Conservation (phyloP, 37 sponge, comb jelly and placozoan species). For the Haliclona indistincta region DNA sequence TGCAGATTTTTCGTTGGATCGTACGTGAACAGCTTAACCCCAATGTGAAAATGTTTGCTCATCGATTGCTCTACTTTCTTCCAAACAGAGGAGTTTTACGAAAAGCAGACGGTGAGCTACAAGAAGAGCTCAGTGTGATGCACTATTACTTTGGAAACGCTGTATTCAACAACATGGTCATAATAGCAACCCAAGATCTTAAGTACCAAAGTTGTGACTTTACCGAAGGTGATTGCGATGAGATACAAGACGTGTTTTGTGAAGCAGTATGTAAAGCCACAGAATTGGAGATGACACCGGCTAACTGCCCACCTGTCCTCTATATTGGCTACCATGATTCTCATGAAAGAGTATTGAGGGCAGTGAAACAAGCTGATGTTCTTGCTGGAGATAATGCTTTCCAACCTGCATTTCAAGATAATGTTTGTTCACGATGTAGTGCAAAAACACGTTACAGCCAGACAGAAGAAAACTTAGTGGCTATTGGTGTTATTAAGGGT, state of each 20-base stretch:
- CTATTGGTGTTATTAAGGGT: background rate
- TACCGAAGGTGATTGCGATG: background rate
- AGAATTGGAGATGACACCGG: too few species aligned
- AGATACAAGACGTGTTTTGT: too few species aligned
- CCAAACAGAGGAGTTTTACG: background rate
- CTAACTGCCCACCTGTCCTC: too few species aligned
- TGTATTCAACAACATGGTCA: constrained; percentile 2
- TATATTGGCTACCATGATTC: too few species aligned
- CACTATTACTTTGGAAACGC: constrained; percentile 2
- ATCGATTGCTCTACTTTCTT: background rate
- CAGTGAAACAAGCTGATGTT: too few species aligned
- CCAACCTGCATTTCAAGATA: too few species aligned
- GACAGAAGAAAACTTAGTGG: too few species aligned
- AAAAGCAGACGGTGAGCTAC: background rate
- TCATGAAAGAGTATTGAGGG: too few species aligned
- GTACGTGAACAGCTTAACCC: background rate
- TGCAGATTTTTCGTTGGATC: constrained; percentile 10
- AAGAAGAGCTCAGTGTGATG: constrained; percentile 6
- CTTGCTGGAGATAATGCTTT: too few species aligned
- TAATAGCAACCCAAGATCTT: background rate
- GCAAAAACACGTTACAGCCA: too few species aligned
- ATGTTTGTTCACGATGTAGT: too few species aligned
- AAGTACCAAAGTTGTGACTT: background rate
- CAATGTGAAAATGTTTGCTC: background rate
- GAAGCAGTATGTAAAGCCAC: too few species aligned